Conservation (phyloP, 2,797 vertebrate species). For the Trichosurus vulpecula region DNA sequence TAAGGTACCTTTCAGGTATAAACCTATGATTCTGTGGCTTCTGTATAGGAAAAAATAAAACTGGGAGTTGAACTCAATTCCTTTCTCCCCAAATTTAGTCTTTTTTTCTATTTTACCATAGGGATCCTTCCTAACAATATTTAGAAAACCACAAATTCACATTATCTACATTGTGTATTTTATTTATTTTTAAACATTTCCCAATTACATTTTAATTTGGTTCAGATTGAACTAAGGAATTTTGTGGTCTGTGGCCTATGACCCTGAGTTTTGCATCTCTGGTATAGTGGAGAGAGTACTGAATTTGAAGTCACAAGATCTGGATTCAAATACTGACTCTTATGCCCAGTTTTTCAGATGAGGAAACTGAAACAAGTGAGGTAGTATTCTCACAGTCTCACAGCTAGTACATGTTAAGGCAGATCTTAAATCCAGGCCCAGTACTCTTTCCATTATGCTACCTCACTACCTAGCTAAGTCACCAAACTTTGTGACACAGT, state of each 20-base stretch:
- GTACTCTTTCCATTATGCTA: neutral
- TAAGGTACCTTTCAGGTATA: neutral
- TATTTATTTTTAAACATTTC: neutral
- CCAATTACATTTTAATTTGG: neutral
- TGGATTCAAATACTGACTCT: neutral
- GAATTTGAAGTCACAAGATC: neutral
- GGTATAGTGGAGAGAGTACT: neutral
- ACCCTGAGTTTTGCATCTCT: neutral
- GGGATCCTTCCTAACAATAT: neutral
- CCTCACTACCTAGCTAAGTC: neutral
- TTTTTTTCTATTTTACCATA: no score
- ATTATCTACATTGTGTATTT: neutral
- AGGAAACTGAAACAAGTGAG: neutral
- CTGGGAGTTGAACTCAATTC: no score
- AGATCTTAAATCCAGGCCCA: neutral
- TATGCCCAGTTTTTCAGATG: neutral
- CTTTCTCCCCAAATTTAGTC: no score
- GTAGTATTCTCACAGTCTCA: neutral
- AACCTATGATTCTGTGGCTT: neutral
- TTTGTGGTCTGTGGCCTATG: neutral
- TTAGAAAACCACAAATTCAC: neutral
- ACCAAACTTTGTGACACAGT: neutral
- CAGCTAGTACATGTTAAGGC: neutral
- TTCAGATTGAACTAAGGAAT: neutral
- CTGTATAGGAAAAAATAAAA: no score